Evolutionary conservation across 2,797 vertebrate species (phyloP).

Genomic region (Morelia viridis): DNA sequence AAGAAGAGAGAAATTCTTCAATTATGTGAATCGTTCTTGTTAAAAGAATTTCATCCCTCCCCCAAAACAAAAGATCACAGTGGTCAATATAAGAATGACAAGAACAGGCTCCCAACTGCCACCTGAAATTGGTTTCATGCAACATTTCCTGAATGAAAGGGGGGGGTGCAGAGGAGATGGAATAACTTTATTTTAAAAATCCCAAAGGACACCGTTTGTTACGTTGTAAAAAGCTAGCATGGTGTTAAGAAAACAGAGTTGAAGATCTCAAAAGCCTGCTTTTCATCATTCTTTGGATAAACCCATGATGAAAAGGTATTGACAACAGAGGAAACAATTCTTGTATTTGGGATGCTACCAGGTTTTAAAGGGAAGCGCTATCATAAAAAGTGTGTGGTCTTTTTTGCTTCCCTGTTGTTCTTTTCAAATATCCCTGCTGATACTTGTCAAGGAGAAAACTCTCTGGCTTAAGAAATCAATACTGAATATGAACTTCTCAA

Average conservation of each 20-base stretch:
- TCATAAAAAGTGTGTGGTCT: background rate
- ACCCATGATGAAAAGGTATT: constrained; percentile 49
- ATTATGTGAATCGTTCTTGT: constrained; percentile 27
- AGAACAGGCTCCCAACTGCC: background rate
- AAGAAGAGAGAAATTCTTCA: constrained; percentile 40
- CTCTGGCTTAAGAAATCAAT: constrained; percentile 69
- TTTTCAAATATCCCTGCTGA: constrained; percentile 52
- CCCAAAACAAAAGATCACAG: background rate
- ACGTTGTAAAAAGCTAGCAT: background rate
- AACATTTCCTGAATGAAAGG: constrained; percentile 22
- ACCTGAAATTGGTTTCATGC: constrained; percentile 8
- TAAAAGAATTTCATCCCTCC: background rate
- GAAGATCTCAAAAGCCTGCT: background rate
- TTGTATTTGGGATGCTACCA: background rate
- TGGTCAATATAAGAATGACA: background rate
- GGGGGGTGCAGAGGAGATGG: background rate
- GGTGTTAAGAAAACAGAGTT: constrained; percentile 30
- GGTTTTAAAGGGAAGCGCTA: background rate
- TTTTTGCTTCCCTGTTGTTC: constrained; percentile 39
- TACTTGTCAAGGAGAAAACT: constrained; percentile 48
- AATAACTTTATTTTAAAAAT: background rate
- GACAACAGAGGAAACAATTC: background rate
- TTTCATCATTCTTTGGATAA: constrained; percentile 24
- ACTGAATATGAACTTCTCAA: constrained; percentile 51
- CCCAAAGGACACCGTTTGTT: background rate